These are phyloP conservation scores for Helostoma temminkii DNA, from an alignment of 2,797 vertebrate species.

Conservation along the genomic window DNA sequence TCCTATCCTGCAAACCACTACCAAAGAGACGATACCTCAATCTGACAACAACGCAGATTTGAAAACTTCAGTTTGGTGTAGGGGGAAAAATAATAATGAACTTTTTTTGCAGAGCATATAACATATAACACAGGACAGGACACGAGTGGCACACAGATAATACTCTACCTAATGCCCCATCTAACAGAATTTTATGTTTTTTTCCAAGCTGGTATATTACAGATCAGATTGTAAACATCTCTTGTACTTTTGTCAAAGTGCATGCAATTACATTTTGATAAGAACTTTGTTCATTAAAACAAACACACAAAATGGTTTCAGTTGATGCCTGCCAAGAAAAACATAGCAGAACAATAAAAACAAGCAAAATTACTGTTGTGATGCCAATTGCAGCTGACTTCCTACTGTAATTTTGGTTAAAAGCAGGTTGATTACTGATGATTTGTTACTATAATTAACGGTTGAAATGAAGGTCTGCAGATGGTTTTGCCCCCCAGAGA, in stretches of 20 bases:
- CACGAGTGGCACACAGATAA: neutral
- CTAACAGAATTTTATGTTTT: neutral
- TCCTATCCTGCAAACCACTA: neutral
- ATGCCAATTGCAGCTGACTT: neutral
- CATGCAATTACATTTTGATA: neutral
- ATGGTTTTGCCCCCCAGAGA: neutral
- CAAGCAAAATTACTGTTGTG: neutral
- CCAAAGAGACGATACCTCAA: constrained; percentile 1
- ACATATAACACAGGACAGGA: neutral
- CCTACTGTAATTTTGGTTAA: neutral
- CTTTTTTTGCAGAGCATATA: neutral
- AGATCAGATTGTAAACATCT: constrained; percentile 1
- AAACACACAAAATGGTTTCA: neutral
- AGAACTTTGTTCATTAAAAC: neutral
- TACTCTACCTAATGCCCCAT: neutral
- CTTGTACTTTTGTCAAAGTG: neutral
- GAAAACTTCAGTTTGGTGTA: neutral
- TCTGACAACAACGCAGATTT: neutral
- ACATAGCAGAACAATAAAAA: neutral
- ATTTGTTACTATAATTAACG: neutral
- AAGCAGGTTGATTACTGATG: constrained; percentile 1
- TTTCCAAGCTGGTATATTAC: neutral
- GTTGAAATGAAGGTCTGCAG: neutral
- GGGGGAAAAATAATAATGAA: no score
- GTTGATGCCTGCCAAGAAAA: neutral